Base-by-base conservation (phyloP, 2,888 invertebrate genomes). In the Microctonus hyperodae region DNA sequence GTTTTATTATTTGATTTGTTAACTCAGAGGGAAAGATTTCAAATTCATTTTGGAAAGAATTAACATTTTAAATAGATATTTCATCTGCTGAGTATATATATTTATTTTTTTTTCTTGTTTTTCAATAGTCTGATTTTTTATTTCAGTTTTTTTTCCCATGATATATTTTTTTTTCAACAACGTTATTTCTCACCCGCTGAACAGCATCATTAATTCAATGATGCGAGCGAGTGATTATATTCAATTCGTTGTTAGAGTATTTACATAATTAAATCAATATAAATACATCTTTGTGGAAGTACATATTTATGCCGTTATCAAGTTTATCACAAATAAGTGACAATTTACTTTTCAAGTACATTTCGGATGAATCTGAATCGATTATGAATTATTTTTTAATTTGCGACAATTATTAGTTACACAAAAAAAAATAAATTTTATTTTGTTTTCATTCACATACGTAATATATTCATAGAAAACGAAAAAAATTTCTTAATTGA, bases 241-340 rank as follows among this genome's bases (percentile, higher is more conserved):
- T 23, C n/a, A 37, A n/a, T 58, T 58, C 58, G 58, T 58, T 58
- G 40, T 25, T 58, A 58, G 16, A 44, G 16, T 44, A 23, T 22
- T 40, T 22, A 33, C 40, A 40, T 16, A 20, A 11, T 28, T 58
- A 23, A 13, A 37, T 9, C 7, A 13, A 40, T 69, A 64, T 61
- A 64, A 60, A 69, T 40, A 44, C 33, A 44, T 56, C 60, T 62
- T 69, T 55, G 57, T 66, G 62, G 55, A 68, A 69, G 57, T 64
- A 60, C 44, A 63, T 44, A 50, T 37, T 44, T 16, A 7, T 53
- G 57, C 57, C 64, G 60, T 61, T 44, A 22, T 67, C 60, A 40
- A 57, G 35, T 51, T 66, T 33, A 35, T 67, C 64, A 62, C 64
- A 50, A 67, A 60, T 23, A 65, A 64, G 58, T 44, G 22, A 59